Evolutionary conservation across 2,888 invertebrate species (phyloP).

Genomic region (Drosophila vallismaia): DNA sequence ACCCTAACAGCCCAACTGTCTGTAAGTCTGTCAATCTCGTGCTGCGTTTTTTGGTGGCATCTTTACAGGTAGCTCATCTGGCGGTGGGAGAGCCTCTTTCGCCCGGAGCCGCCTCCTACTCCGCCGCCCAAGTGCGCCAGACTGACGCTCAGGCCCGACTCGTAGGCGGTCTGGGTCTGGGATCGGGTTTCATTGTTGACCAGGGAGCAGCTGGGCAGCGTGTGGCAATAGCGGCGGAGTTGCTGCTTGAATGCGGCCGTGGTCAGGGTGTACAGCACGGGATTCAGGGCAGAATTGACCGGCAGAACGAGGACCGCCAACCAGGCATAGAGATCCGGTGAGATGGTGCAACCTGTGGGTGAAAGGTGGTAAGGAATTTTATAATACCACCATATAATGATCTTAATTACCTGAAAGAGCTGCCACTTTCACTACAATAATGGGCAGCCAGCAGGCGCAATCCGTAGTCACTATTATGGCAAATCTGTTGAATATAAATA

Average conservation of each 20-base stretch:
- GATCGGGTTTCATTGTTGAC: conserved; percentile 78
- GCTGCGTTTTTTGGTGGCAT: neutral
- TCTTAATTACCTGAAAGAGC: conserved; percentile 85
- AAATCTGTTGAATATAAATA: conserved; percentile 83
- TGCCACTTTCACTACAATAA: conserved; percentile 85
- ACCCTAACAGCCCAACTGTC: neutral
- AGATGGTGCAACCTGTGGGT: conserved; percentile 85
- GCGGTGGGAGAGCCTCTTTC: conserved; percentile 82
- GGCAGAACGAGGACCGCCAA: conserved; percentile 86
- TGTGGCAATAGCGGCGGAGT: conserved; percentile 77
- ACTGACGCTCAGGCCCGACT: conserved; percentile 84
- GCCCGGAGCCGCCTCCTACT: conserved; percentile 70
- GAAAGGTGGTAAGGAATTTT: neutral
- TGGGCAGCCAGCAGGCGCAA: conserved; percentile 87
- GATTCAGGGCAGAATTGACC: conserved; percentile 87
- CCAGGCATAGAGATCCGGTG: conserved; percentile 86
- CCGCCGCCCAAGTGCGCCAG: conserved; percentile 83
- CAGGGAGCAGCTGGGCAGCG: conserved; percentile 71
- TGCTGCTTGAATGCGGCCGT: conserved; percentile 87
- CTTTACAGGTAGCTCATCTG: conserved; percentile 78
- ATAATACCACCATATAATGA: neutral
- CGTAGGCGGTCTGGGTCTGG: conserved; percentile 82
- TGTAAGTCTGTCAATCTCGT: conserved; percentile 32
- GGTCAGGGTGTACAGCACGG: conserved; percentile 87
- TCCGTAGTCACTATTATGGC: conserved; percentile 86